phyloP scores from a whole-genome alignment of 2,113 vertebrate genomes.

The Cygnus atratus region DNA sequence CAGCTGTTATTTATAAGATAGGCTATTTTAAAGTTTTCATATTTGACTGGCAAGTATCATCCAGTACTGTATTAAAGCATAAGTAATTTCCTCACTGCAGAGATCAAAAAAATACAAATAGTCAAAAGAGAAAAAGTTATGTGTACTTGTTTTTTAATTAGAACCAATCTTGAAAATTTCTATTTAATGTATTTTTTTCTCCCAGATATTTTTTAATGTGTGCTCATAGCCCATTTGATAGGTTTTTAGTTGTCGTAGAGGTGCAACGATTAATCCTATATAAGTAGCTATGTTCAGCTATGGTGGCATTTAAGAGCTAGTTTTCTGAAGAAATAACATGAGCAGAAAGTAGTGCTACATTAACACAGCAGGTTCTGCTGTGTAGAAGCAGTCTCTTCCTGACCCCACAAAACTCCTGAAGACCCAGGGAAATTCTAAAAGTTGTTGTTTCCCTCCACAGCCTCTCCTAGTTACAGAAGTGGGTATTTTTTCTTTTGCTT shows the following conservation, averaged over 20 bases:
- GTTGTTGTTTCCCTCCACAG: accelerated
- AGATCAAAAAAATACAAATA: background rate
- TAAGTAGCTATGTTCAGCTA: background rate
- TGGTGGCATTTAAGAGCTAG: background rate
- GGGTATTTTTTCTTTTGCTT: background rate
- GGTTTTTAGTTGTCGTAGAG: background rate
- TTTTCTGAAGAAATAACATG: background rate
- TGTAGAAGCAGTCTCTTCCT: background rate
- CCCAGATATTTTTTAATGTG: background rate
- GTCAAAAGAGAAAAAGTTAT: background rate
- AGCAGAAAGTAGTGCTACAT: background rate
- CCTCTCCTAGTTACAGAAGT: background rate
- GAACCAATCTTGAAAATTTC: background rate
- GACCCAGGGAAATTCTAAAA: background rate
- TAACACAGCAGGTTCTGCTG: background rate
- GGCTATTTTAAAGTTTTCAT: background rate
- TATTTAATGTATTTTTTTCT: background rate
- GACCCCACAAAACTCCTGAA: background rate
- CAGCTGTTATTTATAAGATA: background rate
- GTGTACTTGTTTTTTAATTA: background rate
- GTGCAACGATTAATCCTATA: background rate
- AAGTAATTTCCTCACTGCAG: background rate
- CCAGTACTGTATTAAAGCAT: background rate
- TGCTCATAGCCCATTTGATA: background rate
- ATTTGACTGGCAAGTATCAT: background rate